Evolutionary conservation across 2,888 invertebrate species (phyloP).

Genomic region (Hyles lineata): DNA sequence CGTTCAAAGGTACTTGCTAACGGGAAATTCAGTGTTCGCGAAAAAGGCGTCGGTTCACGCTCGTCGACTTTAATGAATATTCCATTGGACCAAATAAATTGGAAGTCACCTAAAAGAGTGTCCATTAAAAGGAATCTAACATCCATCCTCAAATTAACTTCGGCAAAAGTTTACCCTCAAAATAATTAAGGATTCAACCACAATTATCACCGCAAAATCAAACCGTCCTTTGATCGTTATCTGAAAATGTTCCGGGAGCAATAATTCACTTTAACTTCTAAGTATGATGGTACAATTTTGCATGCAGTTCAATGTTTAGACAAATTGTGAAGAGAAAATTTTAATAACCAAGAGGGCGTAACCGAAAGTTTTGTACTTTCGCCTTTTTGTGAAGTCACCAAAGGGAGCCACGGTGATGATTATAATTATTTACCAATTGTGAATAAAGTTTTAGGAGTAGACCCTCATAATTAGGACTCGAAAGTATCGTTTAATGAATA

Average conservation of each 20-base stretch:
- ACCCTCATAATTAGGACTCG: conserved; percentile 73
- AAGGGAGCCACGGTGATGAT: conserved; percentile 77
- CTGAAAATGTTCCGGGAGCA: conserved; percentile 50
- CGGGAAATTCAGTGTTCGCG: conserved; percentile 29
- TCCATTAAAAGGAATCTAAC: conserved; percentile 82
- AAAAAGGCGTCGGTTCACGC: conserved; percentile 46
- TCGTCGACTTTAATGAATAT: conserved; percentile 75
- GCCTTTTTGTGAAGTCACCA: conserved; percentile 80
- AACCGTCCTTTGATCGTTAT: conserved; percentile 81
- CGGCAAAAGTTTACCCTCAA: conserved; percentile 82
- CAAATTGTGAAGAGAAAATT: conserved; percentile 69
- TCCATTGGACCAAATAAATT: conserved; percentile 79
- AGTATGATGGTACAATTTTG: conserved; percentile 58
- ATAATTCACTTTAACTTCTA: conserved; percentile 59
- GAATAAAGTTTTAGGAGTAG: conserved; percentile 70
- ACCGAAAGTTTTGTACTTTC: conserved; percentile 75
- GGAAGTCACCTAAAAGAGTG: conserved; percentile 81
- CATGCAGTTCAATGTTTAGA: conserved; percentile 51
- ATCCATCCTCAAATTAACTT: conserved; percentile 81
- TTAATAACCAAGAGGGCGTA: conserved; percentile 76
- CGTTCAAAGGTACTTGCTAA: conserved; percentile 60
- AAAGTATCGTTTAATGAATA: conserved; percentile 80
- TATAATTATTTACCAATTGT: conserved; percentile 84
- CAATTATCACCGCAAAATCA: conserved; percentile 84
- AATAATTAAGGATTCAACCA: conserved; percentile 84